A percentile compares a stretch with the other conserved stretches of the same genome.
These are phyloP conservation scores for Porites divaricata DNA, from an alignment of 92 coral and sea anemone species.

Conservation along the genomic window DNA sequence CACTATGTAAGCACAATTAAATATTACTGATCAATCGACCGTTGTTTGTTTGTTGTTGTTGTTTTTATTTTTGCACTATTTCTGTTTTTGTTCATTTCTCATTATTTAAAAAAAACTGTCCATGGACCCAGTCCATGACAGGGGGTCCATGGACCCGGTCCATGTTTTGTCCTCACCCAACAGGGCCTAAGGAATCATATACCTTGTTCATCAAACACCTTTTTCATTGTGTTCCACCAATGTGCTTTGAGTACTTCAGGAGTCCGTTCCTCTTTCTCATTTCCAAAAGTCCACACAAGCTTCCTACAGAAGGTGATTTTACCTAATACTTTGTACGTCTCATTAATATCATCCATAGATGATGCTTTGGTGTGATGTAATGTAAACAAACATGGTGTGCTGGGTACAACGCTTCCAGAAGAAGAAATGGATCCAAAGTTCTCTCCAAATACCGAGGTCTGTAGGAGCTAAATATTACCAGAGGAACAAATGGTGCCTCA, in stretches of 20 bases:
- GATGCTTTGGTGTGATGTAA: slow-evolving; percentile 82
- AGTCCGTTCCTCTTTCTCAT: slow-evolving; percentile 80
- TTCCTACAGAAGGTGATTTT: slow-evolving; percentile 92
- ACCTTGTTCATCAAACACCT: slow-evolving; percentile 91
- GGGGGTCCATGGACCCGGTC: no score
- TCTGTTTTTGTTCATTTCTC: no score
- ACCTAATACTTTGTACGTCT: slow-evolving; percentile 83
- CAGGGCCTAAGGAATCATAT: neutral
- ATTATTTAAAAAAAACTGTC: no score
- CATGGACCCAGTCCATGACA: no score
- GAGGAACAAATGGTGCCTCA: slow-evolving; percentile 74
- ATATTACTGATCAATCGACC: no score
- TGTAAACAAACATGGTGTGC: slow-evolving; percentile 89
- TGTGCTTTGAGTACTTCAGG: slow-evolving; percentile 85
- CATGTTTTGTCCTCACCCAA: no score
- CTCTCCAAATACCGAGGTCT: slow-evolving; percentile 88
- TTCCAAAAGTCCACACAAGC: slow-evolving; percentile 93
- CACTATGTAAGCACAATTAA: no score
- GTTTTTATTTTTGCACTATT: no score
- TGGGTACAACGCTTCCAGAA: slow-evolving; percentile 80
- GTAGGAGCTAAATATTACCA: slow-evolving; percentile 89
- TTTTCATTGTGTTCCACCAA: slow-evolving; percentile 93
- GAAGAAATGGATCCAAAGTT: slow-evolving; percentile 87
- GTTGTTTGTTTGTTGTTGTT: no score
- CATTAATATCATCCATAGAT: slow-evolving; percentile 83